Base-by-base conservation (phyloP, 2,888 invertebrate species). In the Phytoseiulus persimilis region DNA sequence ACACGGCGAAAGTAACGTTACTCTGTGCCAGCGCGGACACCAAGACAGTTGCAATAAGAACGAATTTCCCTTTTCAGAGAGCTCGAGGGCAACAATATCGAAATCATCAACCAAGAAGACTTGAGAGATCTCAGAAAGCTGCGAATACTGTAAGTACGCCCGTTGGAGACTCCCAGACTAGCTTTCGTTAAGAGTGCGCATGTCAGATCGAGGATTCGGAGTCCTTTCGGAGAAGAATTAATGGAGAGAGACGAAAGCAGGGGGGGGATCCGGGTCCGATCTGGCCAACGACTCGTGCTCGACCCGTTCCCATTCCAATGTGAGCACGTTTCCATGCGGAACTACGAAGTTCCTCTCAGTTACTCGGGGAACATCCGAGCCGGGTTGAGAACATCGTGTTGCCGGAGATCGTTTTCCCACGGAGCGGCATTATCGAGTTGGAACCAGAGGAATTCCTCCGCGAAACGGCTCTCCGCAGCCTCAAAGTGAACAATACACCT, bases 111-210 rank as follows among this genome's bases (percentile, higher is more conserved):
- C 32, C 32, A n/a, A 31, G 87, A 87, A 39, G 87, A 87, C 31
- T 33, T 87, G 87, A 87, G 45, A 45, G 87, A 45, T 87, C 87
- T 87, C 87, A 33, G 87, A 87, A 87, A 87, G 87, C 87, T 87
- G 87, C 87, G 87, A 3, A 87, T 87, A 87, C 33, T 87, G 87
- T 87, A 14, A 87, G 87, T 87, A 33, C 3, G 31, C 46, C 46
- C 46, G 9, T 46, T 14, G 46, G 46, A 46, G 14, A 46, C n/a
- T n/a, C n/a, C n/a, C n/a, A n/a, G n/a, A n/a, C n/a, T n/a, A n/a
- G n/a, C n/a, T n/a, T n/a, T n/a, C n/a, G n/a, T n/a, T n/a, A n/a
- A n/a, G n/a, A n/a, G n/a, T n/a, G n/a, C n/a, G n/a, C n/a, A n/a
- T n/a, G n/a, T n/a, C n/a, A n/a, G n/a, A n/a, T n/a, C n/a, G n/a